Evolutionary conservation across 2,113 vertebrate genomes (phyloP).

Genomic region (Peromyscus leucopus): DNA sequence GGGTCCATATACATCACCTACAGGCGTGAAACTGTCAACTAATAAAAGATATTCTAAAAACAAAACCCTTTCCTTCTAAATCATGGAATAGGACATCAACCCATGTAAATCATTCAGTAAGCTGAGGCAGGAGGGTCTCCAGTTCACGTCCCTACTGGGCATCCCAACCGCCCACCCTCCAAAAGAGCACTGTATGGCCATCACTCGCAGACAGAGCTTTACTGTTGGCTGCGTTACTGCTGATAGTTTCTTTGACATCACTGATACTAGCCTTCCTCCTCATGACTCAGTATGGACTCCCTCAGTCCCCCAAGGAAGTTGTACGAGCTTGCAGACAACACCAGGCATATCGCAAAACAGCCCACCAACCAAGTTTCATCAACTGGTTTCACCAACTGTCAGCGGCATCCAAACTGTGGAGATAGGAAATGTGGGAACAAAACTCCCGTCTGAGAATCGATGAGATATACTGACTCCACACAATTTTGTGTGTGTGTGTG

Average conservation of each 20-base stretch:
- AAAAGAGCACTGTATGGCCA: background rate
- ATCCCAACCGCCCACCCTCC: background rate
- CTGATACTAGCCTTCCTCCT: background rate
- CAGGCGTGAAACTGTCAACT: background rate
- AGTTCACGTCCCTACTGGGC: background rate
- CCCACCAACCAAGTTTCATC: background rate
- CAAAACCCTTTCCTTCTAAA: background rate
- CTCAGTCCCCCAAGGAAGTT: background rate
- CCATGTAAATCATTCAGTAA: background rate
- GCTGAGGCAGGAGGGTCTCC: background rate
- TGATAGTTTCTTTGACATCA: background rate
- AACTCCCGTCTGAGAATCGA: background rate
- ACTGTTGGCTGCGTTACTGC: background rate
- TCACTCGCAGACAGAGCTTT: background rate
- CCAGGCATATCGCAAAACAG: too few species aligned
- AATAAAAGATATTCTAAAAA: background rate
- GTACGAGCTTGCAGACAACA: background rate
- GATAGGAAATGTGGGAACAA: background rate
- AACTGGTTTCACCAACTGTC: background rate
- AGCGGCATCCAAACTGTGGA: background rate
- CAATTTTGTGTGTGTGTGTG: background rate
- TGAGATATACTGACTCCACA: background rate
- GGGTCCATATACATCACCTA: background rate
- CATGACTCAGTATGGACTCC: background rate
- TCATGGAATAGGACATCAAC: background rate